These are phyloP conservation scores for Drosophila rubida DNA, from an alignment of 2,888 invertebrate genomes.

Conservation along the genomic window DNA sequence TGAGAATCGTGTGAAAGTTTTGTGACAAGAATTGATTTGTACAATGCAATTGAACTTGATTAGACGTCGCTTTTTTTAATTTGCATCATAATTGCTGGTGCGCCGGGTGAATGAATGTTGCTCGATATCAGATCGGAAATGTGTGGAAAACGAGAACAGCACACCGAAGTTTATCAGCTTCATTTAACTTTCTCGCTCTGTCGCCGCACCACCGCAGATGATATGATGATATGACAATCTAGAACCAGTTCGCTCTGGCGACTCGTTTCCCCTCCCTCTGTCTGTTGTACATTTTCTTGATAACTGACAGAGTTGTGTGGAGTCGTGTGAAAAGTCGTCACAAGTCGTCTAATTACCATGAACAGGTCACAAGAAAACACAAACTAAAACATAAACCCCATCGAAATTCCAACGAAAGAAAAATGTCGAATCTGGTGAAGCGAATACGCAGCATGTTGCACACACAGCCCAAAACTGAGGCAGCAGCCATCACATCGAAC, in stretches of 20 bases:
- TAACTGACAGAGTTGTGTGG: constrained; percentile 53
- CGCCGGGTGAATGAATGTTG: constrained; percentile 8
- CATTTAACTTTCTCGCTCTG: constrained; percentile 45
- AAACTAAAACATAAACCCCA: constrained; percentile 33
- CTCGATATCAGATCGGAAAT: constrained; percentile 43
- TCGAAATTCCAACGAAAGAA: constrained; percentile 32
- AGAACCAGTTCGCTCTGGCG: constrained; percentile 13
- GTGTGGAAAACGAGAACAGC: constrained; percentile 4
- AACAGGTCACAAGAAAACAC: constrained; percentile 54
- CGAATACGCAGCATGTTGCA: constrained; percentile 70
- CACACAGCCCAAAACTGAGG: constrained; percentile 39
- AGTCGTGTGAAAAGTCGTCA: constrained; percentile 63
- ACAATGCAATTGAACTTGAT: constrained; percentile 55
- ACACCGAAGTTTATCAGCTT: constrained; percentile 37
- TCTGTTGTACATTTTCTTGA: constrained; percentile 54
- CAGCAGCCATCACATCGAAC: constrained; percentile 31
- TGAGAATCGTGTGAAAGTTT: constrained; percentile 52
- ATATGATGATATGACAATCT: constrained; percentile 49
- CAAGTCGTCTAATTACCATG: constrained; percentile 68
- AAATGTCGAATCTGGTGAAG: constrained; percentile 66
- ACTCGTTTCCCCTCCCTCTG: constrained; percentile 28
- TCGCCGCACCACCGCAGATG: constrained; percentile 17
- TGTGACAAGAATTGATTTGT: constrained; percentile 21
- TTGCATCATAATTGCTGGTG: constrained; percentile 48
- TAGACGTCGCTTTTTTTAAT: constrained; percentile 46